A percentile compares a stretch with the other conserved stretches of the same genome.
phyloP scores from a whole-genome alignment of 2,113 vertebrate species.

The Morphnarchus princeps region DNA sequence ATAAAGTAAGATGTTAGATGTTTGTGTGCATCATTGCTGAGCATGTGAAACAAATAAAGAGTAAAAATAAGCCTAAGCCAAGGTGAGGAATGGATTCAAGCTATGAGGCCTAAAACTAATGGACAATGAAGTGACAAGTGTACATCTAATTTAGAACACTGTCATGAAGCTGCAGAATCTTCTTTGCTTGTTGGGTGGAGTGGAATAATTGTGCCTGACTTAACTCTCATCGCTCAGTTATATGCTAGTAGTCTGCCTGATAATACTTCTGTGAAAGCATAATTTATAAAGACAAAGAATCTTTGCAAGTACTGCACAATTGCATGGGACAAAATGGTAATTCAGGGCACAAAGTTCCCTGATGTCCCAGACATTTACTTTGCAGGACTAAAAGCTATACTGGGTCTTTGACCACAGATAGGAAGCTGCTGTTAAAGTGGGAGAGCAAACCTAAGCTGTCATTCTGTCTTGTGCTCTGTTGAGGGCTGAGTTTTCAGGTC shows the following conservation, averaged over 20 bases:
- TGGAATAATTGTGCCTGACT: slow-evolving; percentile 21
- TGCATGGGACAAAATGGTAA: not conserved
- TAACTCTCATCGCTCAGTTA: not conserved
- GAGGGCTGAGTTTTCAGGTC: not conserved
- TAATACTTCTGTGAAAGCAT: not conserved
- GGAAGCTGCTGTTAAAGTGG: not conserved
- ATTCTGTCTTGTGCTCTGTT: not conserved
- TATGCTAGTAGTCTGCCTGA: not conserved
- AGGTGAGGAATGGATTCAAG: not conserved
- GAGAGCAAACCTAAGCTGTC: not conserved
- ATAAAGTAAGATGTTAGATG: not conserved
- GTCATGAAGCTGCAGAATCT: slow-evolving; percentile 4
- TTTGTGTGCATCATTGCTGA: not conserved
- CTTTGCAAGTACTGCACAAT: not conserved
- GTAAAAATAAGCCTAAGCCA: not conserved
- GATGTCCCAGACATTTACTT: not conserved
- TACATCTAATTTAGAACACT: slow-evolving; percentile 6
- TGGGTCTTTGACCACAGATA: not conserved
- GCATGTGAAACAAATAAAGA: not conserved
- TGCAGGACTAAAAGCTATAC: not conserved
- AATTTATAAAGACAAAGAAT: not conserved
- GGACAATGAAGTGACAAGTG: slow-evolving; percentile 1
- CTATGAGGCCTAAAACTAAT: not conserved
- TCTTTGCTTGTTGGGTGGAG: slow-evolving; percentile 8
- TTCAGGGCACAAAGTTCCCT: not conserved